Percentiles rank a stretch among this genome's conserved stretches.
These are phyloP conservation scores for Pandemis heparana DNA, from an alignment of 2,888 invertebrate genomes.

Conservation along the genomic window DNA sequence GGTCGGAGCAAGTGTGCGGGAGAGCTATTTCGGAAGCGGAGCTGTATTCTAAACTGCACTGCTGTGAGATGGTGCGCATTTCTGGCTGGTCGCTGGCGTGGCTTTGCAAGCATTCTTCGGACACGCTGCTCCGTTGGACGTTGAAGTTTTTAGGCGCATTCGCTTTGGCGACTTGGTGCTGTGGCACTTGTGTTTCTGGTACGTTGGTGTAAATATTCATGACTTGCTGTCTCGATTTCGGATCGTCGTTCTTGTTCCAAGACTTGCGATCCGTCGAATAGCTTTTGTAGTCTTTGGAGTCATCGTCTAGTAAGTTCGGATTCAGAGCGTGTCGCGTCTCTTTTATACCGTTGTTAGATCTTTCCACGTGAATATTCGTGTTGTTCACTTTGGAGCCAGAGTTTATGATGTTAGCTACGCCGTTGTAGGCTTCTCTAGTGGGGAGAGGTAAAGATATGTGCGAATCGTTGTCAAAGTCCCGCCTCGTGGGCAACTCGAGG, in stretches of 20 bases:
- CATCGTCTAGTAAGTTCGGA: constrained; percentile 88
- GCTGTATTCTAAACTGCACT: constrained; percentile 89
- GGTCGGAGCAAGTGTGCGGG: constrained; percentile 82
- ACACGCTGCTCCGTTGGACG: constrained; percentile 74
- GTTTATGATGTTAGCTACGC: constrained; percentile 87
- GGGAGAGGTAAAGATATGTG: constrained; percentile 82
- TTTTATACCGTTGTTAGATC: constrained; percentile 82
- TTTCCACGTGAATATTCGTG: constrained; percentile 91
- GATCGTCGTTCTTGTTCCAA: constrained; percentile 72
- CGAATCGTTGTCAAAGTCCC: constrained; percentile 85
- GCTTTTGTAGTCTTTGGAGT: constrained; percentile 83
- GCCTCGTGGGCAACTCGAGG: constrained; percentile 87
- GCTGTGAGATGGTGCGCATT: constrained; percentile 89
- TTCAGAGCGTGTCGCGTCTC: constrained; percentile 85
- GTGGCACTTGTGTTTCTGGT: constrained; percentile 86
- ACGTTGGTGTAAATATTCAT: constrained; percentile 88
- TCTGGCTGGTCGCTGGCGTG: constrained; percentile 76
- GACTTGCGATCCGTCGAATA: constrained; percentile 73
- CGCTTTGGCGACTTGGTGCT: constrained; percentile 83
- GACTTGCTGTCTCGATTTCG: constrained; percentile 70
- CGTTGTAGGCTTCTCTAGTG: constrained; percentile 78
- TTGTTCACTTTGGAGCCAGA: constrained; percentile 92
- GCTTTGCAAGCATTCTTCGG: constrained; percentile 78
- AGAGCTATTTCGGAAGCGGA: constrained; percentile 85
- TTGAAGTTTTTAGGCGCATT: constrained; percentile 66